A percentile compares a stretch with the other conserved stretches of the same genome.
These are phyloP conservation scores for Calycopis cecrops DNA, from an alignment of 1,140 invertebrate genomes.

Conservation along the genomic window DNA sequence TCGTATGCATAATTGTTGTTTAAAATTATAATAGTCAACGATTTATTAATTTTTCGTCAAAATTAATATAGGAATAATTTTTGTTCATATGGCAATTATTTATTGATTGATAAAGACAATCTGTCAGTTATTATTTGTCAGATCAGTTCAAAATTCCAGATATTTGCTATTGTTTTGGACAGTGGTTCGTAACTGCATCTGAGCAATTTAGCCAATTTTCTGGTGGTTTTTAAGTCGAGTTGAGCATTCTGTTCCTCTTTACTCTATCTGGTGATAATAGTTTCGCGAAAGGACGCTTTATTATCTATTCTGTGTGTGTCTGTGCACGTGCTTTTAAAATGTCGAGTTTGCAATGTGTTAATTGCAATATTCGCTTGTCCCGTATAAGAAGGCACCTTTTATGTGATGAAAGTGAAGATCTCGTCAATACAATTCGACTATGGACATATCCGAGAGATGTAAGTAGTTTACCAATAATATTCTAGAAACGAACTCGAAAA, in stretches of 20 bases:
- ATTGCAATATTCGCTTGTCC: slow-evolving; percentile 20
- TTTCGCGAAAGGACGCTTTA: slow-evolving; percentile 22
- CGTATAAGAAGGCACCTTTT: slow-evolving; percentile 19
- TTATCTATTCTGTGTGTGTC: slow-evolving; percentile 11
- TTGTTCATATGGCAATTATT: neutral
- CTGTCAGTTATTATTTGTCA: too few species aligned
- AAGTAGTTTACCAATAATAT: slow-evolving; percentile 15
- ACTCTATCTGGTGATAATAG: slow-evolving; percentile 5
- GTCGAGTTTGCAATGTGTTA: slow-evolving; percentile 22
- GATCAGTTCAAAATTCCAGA: neutral
- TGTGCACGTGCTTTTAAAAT: slow-evolving; percentile 14
- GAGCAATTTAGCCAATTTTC: slow-evolving; percentile 16
- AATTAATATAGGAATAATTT: too few species aligned
- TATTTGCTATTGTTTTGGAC: slow-evolving; percentile 18
- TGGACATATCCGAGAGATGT: slow-evolving; percentile 24
- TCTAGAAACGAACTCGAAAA: too few species aligned
- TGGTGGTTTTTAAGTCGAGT: slow-evolving; percentile 20
- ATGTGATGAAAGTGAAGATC: slow-evolving; percentile 16
- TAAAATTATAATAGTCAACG: too few species aligned
- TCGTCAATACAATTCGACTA: slow-evolving; percentile 17
- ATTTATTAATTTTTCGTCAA: too few species aligned
- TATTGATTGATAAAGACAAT: neutral
- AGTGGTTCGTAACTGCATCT: slow-evolving; percentile 14
- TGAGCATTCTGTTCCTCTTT: slow-evolving; percentile 18
- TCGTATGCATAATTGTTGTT: too few species aligned